These are phyloP conservation scores for Astreopora myriophthalma DNA, from an alignment of 64 coral and sea anemone genomes.

Conservation along the genomic window DNA sequence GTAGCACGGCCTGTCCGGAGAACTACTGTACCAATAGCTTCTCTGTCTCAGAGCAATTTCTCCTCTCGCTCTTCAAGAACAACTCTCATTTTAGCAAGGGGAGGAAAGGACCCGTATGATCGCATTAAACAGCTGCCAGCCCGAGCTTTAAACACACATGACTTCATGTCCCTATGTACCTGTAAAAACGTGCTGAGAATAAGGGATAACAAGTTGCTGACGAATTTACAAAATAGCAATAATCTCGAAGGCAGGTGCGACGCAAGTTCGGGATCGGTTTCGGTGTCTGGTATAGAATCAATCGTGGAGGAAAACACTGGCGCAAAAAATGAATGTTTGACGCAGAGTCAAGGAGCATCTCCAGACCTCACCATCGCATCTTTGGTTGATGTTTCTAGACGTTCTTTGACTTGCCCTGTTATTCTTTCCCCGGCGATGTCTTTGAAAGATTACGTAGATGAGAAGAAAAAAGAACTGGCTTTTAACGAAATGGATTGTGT, in stretches of 20 bases:
- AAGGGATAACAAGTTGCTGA: background rate
- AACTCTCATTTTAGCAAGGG: conserved; percentile 1
- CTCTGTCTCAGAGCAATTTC: background rate
- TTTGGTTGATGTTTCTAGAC: background rate
- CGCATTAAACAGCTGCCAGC: conserved; percentile 18
- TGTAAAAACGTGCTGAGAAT: background rate
- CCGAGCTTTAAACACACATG: conserved; percentile 15
- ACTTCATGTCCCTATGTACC: conserved; percentile 10
- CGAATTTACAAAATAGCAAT: background rate
- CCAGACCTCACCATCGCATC: too few relatives aligned
- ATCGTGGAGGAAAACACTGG: background rate
- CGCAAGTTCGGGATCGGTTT: background rate
- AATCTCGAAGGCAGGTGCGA: background rate
- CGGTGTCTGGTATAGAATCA: background rate
- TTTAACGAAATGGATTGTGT: background rate
- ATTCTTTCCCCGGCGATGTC: background rate
- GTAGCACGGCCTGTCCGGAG: background rate
- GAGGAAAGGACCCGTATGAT: conserved; percentile 25
- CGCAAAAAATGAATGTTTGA: background rate
- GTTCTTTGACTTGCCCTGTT: background rate
- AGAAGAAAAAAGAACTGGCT: background rate
- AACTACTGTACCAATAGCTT: background rate
- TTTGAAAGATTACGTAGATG: background rate
- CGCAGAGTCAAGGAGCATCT: background rate
- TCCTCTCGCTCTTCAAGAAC: conserved; percentile 36